Base-by-base conservation (phyloP, 2,797 vertebrate species). In the Xiphorhynchus erythropygius region DNA sequence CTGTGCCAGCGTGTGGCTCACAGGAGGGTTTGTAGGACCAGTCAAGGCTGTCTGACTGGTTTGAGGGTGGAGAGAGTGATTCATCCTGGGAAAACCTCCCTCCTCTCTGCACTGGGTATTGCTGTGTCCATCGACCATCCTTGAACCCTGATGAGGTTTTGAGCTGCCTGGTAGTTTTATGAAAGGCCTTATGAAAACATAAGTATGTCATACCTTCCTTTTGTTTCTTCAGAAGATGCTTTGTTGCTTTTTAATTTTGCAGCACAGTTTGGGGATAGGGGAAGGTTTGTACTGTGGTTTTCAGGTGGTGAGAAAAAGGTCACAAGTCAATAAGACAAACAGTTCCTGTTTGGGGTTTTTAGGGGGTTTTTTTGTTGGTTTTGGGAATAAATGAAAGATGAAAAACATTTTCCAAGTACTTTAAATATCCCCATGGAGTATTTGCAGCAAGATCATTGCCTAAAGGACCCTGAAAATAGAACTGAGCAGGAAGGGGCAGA, bases 301-400 rank as follows among this genome's bases (percentile, higher is more conserved):
- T 35, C n/a, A 35, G 39, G 32, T 47, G 44, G 3, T 53, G 27
- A 14, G 44, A 7, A 27, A 41, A 90, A 33, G 17, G 18, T 80
- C 1, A 1, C 24, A 19, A 42, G 23, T 41, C 15, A 27, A 3
- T n/a, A 62, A 69, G 18, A 62, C 7, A 11, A 17, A 35, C 12
- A 11, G 5, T 24, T 41, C 5, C 11, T 25, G 4, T 44, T 44
- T 22, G 14, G 17, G 28, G 2, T 2, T n/a, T 14, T 28, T 27
- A 7, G 47, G 46, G 18, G 24, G 18, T 18, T 33, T 33, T 22
- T 14, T 25, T n/a, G 33, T n/a, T 35, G 2, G 0, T 27, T 52
- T 57, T 47, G 18, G 33, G 65, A 35, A 47, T 46, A 46, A 50
- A 49, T 25, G 47, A 25, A 49, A 64, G 13, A n/a, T 55, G 22